Evolutionary conservation across 1,140 invertebrate species (phyloP).

Genomic region (Euglossa dilemma): DNA sequence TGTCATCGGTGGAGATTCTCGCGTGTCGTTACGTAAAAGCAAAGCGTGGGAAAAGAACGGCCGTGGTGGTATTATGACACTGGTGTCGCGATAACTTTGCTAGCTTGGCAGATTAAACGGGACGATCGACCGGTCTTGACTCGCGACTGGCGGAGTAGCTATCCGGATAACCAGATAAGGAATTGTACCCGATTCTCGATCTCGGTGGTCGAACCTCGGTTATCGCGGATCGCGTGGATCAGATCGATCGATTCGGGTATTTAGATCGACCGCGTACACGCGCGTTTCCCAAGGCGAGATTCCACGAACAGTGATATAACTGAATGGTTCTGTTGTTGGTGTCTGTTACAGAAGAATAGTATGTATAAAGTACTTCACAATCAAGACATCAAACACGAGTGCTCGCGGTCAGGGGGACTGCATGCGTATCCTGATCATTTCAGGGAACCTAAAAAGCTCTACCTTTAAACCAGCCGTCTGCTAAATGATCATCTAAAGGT

Average conservation of each 20-base stretch:
- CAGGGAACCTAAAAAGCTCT: slow-evolving; percentile 72
- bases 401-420: slow-evolving; percentile 76
- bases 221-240: not conserved
- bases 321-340: not conserved
- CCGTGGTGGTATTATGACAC: not conserved
- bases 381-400: slow-evolving; percentile 78
- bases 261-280: not conserved
- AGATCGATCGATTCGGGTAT: not conserved
- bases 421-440: slow-evolving; percentile 80
- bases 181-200: not conserved
- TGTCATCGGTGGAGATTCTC: not conserved
- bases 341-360: slow-evolving; percentile 78
- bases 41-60: not conserved
- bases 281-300: too few species aligned
- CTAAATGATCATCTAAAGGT: slow-evolving; percentile 63
- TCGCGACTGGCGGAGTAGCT: too few species aligned
- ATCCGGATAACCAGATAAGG: too few species aligned
- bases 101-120: not conserved
- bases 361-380: slow-evolving; percentile 78
- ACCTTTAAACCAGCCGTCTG: slow-evolving; percentile 54
- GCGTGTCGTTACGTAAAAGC: not conserved
- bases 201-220: not conserved
- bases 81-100: not conserved
- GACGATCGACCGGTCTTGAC: too few species aligned
- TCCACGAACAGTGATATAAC: too few species aligned